Base-by-base conservation (phyloP, 2,797 vertebrate genomes). In the Peromyscus eremicus region DNA sequence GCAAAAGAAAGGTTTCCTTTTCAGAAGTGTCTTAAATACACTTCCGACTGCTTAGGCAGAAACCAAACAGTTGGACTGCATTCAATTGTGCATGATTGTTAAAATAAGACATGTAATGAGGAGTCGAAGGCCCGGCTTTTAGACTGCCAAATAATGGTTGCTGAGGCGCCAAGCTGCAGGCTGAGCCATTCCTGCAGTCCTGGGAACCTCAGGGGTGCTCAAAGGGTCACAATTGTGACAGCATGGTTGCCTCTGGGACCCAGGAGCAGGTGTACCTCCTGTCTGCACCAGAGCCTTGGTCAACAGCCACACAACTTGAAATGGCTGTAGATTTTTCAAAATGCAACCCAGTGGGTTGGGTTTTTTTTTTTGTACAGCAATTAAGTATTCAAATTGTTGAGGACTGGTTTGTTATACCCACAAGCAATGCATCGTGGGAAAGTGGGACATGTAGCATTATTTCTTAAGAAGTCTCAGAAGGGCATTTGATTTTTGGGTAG, bases 201-300 rank as follows among this genome's bases (percentile, higher is more conserved):
- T 3, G n/a, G 25, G 96, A 93, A 95, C 97, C 98, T 97, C 97
- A 98, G 97, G 98, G 95, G 96, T 97, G 92, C 98, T 98, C 98
- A 96, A 98, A 98, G 95, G 97, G 98, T 96, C 98, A 3, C 97
- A 96, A 98, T 94, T 98, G 97, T 98, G 98, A 98, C 93, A 97
- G 97, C n/a, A 40, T 96, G 96, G 97, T 96, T 97, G 96, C 98
- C 97, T 97, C 81, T 97, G 98, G 98, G 98, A 97, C 90, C 93
- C 91, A 83, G 96, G 94, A 97, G 97, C 97, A 98, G 98, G 97
- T 98, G 96, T n/a, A 93, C 81, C 98, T 97, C 97, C 97, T 94
- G 76, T 80, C 75, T 91, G 97, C 97, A 81, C 88, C 92, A 95
- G 95, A 97, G 91, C 94, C 86, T 97, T 37, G 23, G 96, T 97